Evolutionary conservation across 2,797 vertebrate species (phyloP).

Genomic region (Phaenicophaeus curvirostris): DNA sequence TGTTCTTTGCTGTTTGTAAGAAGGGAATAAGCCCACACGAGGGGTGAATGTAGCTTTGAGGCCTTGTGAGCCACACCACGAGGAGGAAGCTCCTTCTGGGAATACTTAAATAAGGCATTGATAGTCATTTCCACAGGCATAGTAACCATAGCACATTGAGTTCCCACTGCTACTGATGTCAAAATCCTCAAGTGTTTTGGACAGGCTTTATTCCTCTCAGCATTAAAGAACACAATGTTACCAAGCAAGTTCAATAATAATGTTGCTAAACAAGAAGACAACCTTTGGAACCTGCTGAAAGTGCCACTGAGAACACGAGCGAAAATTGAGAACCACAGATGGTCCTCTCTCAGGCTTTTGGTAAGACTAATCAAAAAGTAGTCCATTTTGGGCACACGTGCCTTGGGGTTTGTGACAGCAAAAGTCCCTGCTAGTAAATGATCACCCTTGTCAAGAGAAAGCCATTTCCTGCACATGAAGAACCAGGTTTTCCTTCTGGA

Average conservation of each 20-base stretch:
- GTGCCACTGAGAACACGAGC: neutral
- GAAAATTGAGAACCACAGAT: constrained; percentile 75
- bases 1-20: neutral
- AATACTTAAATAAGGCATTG: constrained; percentile 66
- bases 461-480: constrained; percentile 77
- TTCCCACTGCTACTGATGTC: constrained; percentile 58
- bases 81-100: constrained; percentile 12
- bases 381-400: constrained; percentile 39
- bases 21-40: neutral
- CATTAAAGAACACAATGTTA: constrained; percentile 75
- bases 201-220: neutral
- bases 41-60: neutral
- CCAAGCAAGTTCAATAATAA: constrained; percentile 65
- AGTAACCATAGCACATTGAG: constrained; percentile 71
- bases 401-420: neutral
- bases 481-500: constrained; percentile 63
- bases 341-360: neutral
- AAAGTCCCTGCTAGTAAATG: constrained; percentile 47
- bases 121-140: constrained; percentile 64
- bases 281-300: constrained; percentile 71
- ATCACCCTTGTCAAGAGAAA: constrained; percentile 33
- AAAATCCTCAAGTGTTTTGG: neutral
- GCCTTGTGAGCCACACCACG: neutral
- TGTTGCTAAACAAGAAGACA: constrained; percentile 70
- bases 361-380: constrained; percentile 68